Evolutionary conservation across 2,113 vertebrate species (phyloP).

Genomic region (Arothron firmamentum): DNA sequence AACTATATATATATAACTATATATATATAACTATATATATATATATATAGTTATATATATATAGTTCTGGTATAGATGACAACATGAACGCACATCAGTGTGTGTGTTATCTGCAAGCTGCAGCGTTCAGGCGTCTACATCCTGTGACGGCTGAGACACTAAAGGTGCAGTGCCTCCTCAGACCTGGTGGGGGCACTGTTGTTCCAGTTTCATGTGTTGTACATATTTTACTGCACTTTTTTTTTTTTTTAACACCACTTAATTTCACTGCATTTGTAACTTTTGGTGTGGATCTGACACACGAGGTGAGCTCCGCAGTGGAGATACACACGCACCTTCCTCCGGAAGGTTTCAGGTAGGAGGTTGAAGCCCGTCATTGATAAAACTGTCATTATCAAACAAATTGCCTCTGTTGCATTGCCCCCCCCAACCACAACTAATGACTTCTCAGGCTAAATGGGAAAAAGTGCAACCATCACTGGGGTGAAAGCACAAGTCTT

Average conservation of each 20-base stretch:
- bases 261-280: too few species aligned
- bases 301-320: too few species aligned
- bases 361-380: not conserved
- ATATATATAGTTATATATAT: not conserved
- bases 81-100: not conserved
- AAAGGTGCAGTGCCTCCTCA: slow-evolving; percentile 23
- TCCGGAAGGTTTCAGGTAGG: too few species aligned
- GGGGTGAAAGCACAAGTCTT: slow-evolving; percentile 17
- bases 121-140: slow-evolving; percentile 25
- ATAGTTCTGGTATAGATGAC: not conserved
- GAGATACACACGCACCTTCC: too few species aligned
- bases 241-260: too few species aligned
- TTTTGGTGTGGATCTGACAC: too few species aligned
- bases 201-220: not conserved
- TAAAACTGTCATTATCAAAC: not conserved
- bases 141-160: slow-evolving; percentile 18
- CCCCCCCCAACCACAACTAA: not conserved
- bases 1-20: not conserved
- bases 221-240: too few species aligned
- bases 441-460: slow-evolving; percentile 1
- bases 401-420: not conserved
- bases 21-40: too few species aligned
- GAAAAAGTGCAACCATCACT: not conserved
- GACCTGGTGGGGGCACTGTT: slow-evolving; percentile 41
- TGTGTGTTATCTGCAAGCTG: slow-evolving; percentile 22